phyloP scores from a whole-genome alignment of 2,797 vertebrate genomes.

The Girardinus metallicus region DNA sequence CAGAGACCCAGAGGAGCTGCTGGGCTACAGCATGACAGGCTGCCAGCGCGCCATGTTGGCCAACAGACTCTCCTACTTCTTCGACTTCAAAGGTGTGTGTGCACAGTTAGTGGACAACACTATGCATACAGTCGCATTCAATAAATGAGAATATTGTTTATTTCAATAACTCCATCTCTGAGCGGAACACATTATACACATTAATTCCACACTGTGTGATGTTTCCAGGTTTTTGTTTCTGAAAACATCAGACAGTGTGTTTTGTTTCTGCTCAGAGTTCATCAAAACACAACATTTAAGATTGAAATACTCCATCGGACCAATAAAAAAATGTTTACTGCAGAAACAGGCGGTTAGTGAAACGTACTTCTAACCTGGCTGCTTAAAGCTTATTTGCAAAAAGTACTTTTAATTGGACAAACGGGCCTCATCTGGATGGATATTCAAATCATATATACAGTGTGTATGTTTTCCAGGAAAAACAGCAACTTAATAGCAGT shows the following conservation, averaged over 20 bases:
- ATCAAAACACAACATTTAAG: not conserved
- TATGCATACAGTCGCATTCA: not conserved
- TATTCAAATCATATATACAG: not conserved
- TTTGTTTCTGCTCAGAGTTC: not conserved
- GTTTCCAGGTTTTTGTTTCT: not conserved
- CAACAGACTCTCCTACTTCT: slow-evolving; percentile 95
- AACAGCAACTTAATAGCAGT: not conserved
- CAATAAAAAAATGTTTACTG: not conserved
- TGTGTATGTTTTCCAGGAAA: not conserved
- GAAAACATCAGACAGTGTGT: no score
- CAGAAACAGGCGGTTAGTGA: not conserved
- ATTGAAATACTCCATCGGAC: not conserved
- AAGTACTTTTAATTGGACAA: not conserved
- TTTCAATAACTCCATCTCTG: not conserved
- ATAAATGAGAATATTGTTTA: not conserved
- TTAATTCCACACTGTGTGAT: not conserved
- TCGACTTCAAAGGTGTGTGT: slow-evolving; percentile 88
- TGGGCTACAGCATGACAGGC: slow-evolving; percentile 98
- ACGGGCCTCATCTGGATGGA: not conserved
- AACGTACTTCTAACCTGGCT: not conserved
- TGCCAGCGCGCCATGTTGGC: slow-evolving; percentile 97
- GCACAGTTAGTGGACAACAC: not conserved
- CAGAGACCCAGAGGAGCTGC: slow-evolving; percentile 90
- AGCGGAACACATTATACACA: not conserved
- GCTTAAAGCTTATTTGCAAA: not conserved